Conservation (phyloP, 2,797 vertebrate species). For the Notoglanidium macrostoma region DNA sequence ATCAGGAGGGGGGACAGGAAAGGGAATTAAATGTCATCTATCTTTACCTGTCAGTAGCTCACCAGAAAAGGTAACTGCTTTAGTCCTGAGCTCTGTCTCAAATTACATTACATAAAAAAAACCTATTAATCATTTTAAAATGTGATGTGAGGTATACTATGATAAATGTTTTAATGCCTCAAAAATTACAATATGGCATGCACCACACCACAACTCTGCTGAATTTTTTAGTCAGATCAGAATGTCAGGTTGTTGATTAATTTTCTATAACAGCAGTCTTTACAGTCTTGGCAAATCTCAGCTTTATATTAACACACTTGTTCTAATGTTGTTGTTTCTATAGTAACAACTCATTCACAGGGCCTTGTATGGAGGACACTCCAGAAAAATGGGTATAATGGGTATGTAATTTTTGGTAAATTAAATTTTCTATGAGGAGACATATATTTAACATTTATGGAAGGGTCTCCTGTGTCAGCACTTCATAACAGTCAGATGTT, state of each 20-base stretch:
- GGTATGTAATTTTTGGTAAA: neutral
- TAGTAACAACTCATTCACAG: neutral
- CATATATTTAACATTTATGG: neutral
- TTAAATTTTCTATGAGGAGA: neutral
- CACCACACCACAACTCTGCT: neutral
- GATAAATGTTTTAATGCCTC: neutral
- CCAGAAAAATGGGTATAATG: neutral
- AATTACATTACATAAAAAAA: neutral
- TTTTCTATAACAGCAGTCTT: neutral
- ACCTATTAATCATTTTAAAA: neutral
- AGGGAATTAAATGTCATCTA: constrained; percentile 62
- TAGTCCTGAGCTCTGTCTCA: neutral
- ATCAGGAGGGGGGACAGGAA: constrained; percentile 63
- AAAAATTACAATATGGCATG: neutral
- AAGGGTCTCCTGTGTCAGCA: neutral
- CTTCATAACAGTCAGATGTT: neutral
- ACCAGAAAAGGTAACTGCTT: neutral
- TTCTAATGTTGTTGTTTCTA: neutral
- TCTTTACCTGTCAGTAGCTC: constrained; percentile 20
- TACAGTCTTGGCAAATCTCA: neutral
- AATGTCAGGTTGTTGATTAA: neutral
- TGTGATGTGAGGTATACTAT: neutral
- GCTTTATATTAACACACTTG: neutral
- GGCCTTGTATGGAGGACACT: neutral
- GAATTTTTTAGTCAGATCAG: neutral